Evolutionary conservation across 2,113 vertebrate species (phyloP).

Genomic region (Abramis brama): DNA sequence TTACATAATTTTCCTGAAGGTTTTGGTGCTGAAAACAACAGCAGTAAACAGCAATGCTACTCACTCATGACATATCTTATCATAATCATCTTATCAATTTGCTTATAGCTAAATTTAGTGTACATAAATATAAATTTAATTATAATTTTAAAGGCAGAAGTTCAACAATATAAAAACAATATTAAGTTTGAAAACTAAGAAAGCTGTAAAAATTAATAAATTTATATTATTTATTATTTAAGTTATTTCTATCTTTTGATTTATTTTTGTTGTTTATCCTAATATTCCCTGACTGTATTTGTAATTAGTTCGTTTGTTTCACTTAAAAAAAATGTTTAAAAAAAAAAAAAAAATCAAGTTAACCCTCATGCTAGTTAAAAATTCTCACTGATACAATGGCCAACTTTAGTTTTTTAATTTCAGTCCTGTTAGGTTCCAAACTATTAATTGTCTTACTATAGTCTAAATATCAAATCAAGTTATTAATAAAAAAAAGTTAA

Average conservation of each 20-base stretch:
- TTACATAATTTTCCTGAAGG: no score
- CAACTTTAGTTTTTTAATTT: neutral
- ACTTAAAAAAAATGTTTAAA: neutral
- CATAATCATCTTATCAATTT: neutral
- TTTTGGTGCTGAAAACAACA: no score
- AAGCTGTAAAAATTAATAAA: neutral
- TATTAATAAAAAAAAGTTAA: neutral
- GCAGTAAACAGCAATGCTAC: neutral
- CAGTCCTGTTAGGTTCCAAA: neutral
- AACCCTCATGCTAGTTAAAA: neutral
- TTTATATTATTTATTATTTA: neutral
- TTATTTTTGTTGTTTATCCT: neutral
- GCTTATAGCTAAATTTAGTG: neutral
- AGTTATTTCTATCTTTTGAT: neutral
- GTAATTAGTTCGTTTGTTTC: neutral
- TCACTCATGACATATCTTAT: neutral
- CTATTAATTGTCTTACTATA: no score
- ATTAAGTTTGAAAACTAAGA: neutral
- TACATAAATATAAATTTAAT: neutral
- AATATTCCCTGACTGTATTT: neutral
- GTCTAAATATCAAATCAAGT: neutral
- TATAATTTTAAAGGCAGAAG: no score
- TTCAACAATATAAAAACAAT: neutral
- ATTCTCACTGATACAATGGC: neutral
- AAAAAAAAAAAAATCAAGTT: neutral